Percentiles rank a stretch among this genome's conserved stretches.
These are phyloP conservation scores for Bradypodion pumilum DNA, from an alignment of 2,797 vertebrate species.

Conservation along the genomic window DNA sequence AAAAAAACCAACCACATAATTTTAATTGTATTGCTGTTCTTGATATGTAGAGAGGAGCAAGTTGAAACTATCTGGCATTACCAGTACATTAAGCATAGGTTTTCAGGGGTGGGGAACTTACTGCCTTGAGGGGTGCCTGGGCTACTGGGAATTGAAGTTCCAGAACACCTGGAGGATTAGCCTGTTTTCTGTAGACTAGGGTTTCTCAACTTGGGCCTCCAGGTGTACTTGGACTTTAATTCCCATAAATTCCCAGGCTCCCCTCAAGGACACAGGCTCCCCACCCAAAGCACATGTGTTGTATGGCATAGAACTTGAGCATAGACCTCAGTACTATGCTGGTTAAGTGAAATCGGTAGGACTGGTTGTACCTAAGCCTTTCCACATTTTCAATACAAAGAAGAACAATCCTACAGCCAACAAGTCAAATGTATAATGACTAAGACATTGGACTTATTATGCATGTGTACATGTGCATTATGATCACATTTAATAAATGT, in stretches of 20 bases:
- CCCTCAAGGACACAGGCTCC: too few relatives aligned
- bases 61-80: neutral
- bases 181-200: too few relatives aligned
- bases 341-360: neutral
- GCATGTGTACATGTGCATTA: neutral
- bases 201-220: too few relatives aligned
- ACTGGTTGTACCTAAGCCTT: neutral
- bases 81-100: neutral
- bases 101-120: too few relatives aligned
- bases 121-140: too few relatives aligned
- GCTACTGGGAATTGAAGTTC: too few relatives aligned
- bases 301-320: neutral
- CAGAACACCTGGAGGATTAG: too few relatives aligned
- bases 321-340: neutral
- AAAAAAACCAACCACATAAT: neutral
- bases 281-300: neutral
- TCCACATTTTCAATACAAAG: neutral
- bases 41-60: neutral
- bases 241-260: too few relatives aligned
- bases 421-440: neutral
- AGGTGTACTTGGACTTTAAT: too few relatives aligned
- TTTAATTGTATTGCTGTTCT: neutral
- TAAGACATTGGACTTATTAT: too few relatives aligned
- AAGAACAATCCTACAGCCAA: neutral
- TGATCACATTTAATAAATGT: neutral